Base-by-base conservation (phyloP, 2,888 invertebrate species). In the Priocnemis perturbator region DNA sequence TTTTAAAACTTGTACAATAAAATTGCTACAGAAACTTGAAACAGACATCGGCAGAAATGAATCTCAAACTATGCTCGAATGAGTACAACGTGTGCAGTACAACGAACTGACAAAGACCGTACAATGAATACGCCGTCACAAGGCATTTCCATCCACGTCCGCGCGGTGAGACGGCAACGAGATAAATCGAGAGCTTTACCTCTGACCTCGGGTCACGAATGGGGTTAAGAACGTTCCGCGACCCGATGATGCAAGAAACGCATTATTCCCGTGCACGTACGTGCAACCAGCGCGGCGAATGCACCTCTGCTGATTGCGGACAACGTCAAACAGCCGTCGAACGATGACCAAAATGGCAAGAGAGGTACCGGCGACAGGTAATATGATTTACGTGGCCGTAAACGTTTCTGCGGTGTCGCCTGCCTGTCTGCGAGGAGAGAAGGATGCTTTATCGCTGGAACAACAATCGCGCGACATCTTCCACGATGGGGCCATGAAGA, bases 111-210 rank as follows among this genome's bases (percentile, higher is more conserved):
- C n/a, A n/a, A n/a, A n/a, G n/a, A n/a, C n/a, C n/a, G n/a, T n/a
- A 37, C 11, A 37, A 37, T 37, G 37, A 11, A 37, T 9, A 11
- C 37, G 37, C 1, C 37, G 11, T 37, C 5, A 3, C 26, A 73
- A 71, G 76, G 79, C 74, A 76, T 79, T 78, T 80, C 77, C 81
- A 76, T 80, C 76, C 73, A 14, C 45, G 57, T 52, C 21, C 26
- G 37, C 44, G n/a, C 52, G 62, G 23, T 69, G 73, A 81, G 81
- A 76, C 76, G 74, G 70, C 70, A 61, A 64, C 66, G 70, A 76
- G 77, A 79, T 81, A 81, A 77, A 81, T 78, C 76, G 75, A 71
- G 69, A 77, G 70, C 64, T 68, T 77, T 57, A 56, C 64, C 67
- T 65, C 52, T 48, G 77, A 77, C 77, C 72, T 73, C 65, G 67